phyloP scores from a whole-genome alignment of 2,113 vertebrate genomes.

The Passer montanus region DNA sequence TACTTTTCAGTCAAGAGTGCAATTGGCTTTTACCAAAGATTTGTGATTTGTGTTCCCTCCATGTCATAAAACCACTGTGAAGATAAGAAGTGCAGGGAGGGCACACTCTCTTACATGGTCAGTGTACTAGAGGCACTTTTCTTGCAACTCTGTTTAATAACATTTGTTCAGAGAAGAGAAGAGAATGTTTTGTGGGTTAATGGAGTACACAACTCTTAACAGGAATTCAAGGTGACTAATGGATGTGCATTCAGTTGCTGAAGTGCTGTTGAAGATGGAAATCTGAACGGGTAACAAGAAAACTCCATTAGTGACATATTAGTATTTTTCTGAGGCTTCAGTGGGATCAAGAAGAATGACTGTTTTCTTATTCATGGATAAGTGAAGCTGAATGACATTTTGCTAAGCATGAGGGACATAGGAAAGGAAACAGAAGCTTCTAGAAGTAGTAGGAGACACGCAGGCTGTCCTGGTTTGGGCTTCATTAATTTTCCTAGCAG shows the following conservation, averaged over 20 bases:
- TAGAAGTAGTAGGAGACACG: neutral
- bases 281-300: conserved; percentile 22
- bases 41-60: neutral
- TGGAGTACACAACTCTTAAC: neutral
- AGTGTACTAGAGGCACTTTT: neutral
- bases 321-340: neutral
- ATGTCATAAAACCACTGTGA: neutral
- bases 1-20: neutral
- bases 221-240: conserved; percentile 47
- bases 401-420: neutral
- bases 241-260: neutral
- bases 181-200: conserved; percentile 18
- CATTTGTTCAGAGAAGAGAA: neutral
- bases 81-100: neutral
- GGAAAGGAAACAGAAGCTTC: neutral
- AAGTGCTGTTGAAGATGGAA: conserved; percentile 22
- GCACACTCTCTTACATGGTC: neutral
- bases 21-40: neutral
- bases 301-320: conserved; percentile 23
- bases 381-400: neutral
- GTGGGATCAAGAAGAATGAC: neutral
- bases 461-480: neutral
- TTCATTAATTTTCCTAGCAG: neutral
- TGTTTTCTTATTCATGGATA: neutral
- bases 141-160: neutral